Evolutionary conservation across 2,888 invertebrate species (phyloP).

Genomic region (Tribolium freemani): DNA sequence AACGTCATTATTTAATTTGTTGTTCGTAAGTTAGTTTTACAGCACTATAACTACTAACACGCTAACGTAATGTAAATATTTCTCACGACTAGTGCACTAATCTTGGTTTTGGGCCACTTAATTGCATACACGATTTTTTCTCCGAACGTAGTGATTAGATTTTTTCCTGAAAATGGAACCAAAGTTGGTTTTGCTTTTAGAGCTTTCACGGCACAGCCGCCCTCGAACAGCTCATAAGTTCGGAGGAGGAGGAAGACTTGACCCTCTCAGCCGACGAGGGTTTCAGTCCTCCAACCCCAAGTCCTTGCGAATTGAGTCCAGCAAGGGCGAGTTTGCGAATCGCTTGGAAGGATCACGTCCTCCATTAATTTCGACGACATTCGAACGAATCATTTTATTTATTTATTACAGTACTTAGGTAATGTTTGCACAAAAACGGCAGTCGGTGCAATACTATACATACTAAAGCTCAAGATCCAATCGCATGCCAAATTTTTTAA

Average conservation of each 20-base stretch:
- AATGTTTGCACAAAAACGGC: conserved; percentile 37
- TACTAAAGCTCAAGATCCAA: conserved; percentile 22
- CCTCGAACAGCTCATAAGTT: conserved; percentile 64
- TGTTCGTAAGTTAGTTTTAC: conserved; percentile 56
- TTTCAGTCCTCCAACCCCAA: conserved; percentile 68
- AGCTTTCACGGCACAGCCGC: conserved; percentile 69
- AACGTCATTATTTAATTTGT: conserved; percentile 51
- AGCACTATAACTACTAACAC: conserved; percentile 28
- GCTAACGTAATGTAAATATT: too few relatives aligned
- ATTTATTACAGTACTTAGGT: conserved; percentile 47
- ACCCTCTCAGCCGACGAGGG: conserved; percentile 67
- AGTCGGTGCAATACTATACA: conserved; percentile 31
- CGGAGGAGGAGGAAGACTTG: conserved; percentile 65
- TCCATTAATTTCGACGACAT: conserved; percentile 50
- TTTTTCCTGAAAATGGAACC: not conserved
- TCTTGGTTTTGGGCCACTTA: not conserved
- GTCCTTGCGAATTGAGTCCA: conserved; percentile 66
- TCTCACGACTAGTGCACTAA: conserved; percentile 22
- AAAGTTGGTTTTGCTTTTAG: conserved; percentile 48
- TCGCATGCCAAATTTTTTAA: conserved; percentile 30
- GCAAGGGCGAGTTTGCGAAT: conserved; percentile 61
- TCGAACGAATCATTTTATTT: conserved; percentile 14
- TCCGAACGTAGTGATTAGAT: not conserved
- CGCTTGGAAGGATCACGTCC: conserved; percentile 61
- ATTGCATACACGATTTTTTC: not conserved